Evolutionary conservation across 2,888 invertebrate species (phyloP).

Genomic region (Nymphalis polychloros): DNA sequence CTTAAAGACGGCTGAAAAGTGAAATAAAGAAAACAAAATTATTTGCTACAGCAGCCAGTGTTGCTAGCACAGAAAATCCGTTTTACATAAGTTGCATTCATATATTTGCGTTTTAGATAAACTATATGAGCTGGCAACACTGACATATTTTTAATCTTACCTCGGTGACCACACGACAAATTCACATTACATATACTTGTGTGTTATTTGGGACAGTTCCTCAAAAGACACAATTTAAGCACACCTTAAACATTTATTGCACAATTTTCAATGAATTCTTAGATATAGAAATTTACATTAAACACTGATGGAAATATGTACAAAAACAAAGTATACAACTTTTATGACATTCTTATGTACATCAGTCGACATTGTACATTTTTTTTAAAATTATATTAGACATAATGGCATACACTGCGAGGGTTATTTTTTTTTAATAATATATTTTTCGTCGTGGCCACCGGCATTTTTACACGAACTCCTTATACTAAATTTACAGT

Average conservation of each 20-base stretch:
- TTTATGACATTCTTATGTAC: slow-evolving; percentile 33
- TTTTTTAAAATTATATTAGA: slow-evolving; percentile 17
- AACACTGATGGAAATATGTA: slow-evolving; percentile 32
- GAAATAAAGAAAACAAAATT: slow-evolving; percentile 3
- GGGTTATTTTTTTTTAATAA: not conserved
- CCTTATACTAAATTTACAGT: slow-evolving; percentile 55
- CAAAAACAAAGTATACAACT: slow-evolving; percentile 34
- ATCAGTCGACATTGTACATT: slow-evolving; percentile 42
- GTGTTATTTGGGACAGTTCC: slow-evolving; percentile 1
- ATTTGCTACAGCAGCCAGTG: slow-evolving; percentile 11
- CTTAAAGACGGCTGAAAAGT: slow-evolving; percentile 14
- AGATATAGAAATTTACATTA: slow-evolving; percentile 33
- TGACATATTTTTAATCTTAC: slow-evolving; percentile 33
- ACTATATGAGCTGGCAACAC: slow-evolving; percentile 1
- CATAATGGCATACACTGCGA: slow-evolving; percentile 39
- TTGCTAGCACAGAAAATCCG: slow-evolving; percentile 8
- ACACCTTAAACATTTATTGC: slow-evolving; percentile 34
- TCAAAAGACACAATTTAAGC: slow-evolving; percentile 6
- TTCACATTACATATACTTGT: not conserved
- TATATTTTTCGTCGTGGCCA: slow-evolving; percentile 32
- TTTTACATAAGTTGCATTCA: not conserved
- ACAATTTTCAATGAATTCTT: slow-evolving; percentile 32
- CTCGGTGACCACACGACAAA: slow-evolving; percentile 34
- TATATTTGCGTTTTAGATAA: not conserved
- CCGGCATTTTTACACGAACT: slow-evolving; percentile 24